Evolutionary conservation across 2,888 invertebrate genomes (phyloP).

Genomic region (Zonitis immaculata): DNA sequence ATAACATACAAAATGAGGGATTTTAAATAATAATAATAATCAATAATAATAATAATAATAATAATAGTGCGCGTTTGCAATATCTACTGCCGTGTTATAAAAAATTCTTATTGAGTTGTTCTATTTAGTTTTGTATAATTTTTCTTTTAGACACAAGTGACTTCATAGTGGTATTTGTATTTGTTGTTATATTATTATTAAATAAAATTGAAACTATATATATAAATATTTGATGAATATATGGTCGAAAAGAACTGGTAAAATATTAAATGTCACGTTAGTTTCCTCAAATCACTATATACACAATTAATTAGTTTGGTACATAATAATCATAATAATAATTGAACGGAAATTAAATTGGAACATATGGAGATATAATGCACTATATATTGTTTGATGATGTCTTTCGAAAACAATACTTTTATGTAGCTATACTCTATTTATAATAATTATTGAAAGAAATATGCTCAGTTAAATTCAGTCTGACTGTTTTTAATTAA

Average conservation of each 20-base stretch:
- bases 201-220: too few relatives aligned
- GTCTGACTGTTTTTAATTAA: constrained; percentile 23
- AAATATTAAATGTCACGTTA: constrained; percentile 26
- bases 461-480: constrained; percentile 42
- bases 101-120: too few relatives aligned
- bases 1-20: constrained; percentile 2
- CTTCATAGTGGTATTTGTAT: constrained; percentile 22
- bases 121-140: too few relatives aligned
- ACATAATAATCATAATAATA: too few relatives aligned
- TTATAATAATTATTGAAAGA: constrained; percentile 22
- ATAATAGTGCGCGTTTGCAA: constrained; percentile 22
- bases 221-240: too few relatives aligned
- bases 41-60: background rate
- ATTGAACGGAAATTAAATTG: too few relatives aligned
- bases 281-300: too few relatives aligned
- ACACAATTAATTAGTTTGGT: too few relatives aligned
- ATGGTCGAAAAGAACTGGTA: too few relatives aligned
- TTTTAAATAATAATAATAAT: background rate
- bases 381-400: constrained; percentile 30
- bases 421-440: constrained; percentile 34
- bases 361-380: too few relatives aligned
- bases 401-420: constrained; percentile 34
- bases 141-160: too few relatives aligned
- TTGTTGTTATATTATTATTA: constrained; percentile 35
- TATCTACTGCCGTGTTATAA: constrained; percentile 37